These are phyloP conservation scores for Ctenosaura bakeri DNA, from an alignment of 2,797 vertebrate genomes.

Conservation along the genomic window DNA sequence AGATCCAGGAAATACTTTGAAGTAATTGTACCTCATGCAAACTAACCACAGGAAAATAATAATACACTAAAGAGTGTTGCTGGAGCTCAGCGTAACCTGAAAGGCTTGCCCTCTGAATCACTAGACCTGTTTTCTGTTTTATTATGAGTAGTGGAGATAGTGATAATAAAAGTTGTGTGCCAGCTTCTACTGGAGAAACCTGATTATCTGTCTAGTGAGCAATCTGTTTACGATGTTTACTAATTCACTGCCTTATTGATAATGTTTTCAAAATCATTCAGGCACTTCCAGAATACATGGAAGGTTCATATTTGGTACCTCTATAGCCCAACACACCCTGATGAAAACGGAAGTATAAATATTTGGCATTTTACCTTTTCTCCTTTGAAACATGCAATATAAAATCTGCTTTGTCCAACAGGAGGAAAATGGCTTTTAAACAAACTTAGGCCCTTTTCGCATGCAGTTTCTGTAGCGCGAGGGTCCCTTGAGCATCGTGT, in stretches of 20 bases:
- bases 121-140: not conserved
- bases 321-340: not conserved
- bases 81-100: too few species aligned
- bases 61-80: not conserved
- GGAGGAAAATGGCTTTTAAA: not conserved
- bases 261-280: not conserved
- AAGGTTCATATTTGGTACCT: not conserved
- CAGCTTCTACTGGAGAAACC: not conserved
- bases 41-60: not conserved
- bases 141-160: not conserved
- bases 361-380: not conserved
- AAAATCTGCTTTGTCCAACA: not conserved
- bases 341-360: not conserved
- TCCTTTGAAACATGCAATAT: not conserved
- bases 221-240: not conserved
- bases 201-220: not conserved
- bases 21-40: not conserved
- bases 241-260: not conserved
- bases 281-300: not conserved
- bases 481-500: too few species aligned
- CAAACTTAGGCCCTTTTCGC: too few species aligned
- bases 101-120: not conserved
- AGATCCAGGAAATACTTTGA: slow-evolving; percentile 13
- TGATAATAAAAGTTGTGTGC: not conserved
- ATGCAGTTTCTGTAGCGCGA: too few species aligned